Conservation (phyloP, 1,140 invertebrate genomes). For the Apis florea region DNA sequence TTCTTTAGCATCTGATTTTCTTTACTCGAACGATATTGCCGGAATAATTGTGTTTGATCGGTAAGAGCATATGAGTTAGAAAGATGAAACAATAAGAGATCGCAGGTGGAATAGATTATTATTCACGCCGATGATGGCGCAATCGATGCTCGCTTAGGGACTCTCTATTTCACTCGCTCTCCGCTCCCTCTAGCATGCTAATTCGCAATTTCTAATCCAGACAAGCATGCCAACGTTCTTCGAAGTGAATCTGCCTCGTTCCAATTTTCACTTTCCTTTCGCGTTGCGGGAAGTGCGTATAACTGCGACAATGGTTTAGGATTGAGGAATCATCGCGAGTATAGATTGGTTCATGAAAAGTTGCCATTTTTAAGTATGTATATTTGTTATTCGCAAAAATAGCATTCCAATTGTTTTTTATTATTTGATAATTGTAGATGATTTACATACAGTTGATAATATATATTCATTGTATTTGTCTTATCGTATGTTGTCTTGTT, state of each 20-base stretch:
- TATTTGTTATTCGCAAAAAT: no score
- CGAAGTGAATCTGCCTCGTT: slow-evolving; percentile 68
- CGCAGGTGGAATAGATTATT: slow-evolving; percentile 24
- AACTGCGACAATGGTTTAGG: neutral
- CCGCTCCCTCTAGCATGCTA: slow-evolving; percentile 53
- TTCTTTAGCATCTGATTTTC: no score
- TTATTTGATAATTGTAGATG: no score
- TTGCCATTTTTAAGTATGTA: no score
- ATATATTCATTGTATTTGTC: no score
- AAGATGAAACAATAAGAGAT: neutral
- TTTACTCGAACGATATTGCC: no score
- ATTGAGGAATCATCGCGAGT: neutral
- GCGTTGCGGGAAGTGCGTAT: slow-evolving; percentile 54
- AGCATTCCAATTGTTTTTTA: no score
- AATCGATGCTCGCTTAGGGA: slow-evolving; percentile 41
- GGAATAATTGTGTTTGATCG: neutral
- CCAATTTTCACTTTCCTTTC: slow-evolving; percentile 79
- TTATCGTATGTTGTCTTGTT: no score
- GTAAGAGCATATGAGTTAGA: slow-evolving; percentile 14
- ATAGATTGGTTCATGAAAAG: no score
- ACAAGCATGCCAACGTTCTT: slow-evolving; percentile 44
- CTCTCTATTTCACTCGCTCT: slow-evolving; percentile 58
- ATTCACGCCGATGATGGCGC: slow-evolving; percentile 48
- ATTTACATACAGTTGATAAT: no score
- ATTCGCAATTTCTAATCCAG: slow-evolving; percentile 55